Evolutionary conservation across 2,113 vertebrate species (phyloP).

Genomic region (Dipodomys spectabilis): DNA sequence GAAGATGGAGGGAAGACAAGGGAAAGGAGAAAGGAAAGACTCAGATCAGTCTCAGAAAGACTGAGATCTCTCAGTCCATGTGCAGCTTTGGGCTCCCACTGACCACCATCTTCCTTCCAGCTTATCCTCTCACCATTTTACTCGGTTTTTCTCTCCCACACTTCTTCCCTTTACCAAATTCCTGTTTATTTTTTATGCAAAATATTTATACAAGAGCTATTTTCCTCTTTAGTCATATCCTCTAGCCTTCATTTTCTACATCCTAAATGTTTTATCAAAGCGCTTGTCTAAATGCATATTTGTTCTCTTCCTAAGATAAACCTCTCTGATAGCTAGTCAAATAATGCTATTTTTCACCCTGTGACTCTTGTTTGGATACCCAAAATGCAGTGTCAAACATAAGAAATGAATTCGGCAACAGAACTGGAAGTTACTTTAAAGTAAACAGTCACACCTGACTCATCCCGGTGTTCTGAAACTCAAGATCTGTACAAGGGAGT

Average conservation of each 20-base stretch:
- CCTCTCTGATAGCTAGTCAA: neutral
- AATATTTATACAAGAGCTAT: neutral
- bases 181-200: slow-evolving; percentile 20
- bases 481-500: neutral
- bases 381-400: neutral
- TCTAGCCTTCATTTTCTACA: neutral
- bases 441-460: slow-evolving; percentile 5
- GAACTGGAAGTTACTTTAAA: slow-evolving; percentile 11
- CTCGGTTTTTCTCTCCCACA: neutral
- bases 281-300: slow-evolving; percentile 14
- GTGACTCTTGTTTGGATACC: neutral
- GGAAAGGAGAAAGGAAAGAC: rapidly evolving
- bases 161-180: neutral
- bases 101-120: too few relatives aligned
- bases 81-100: rapidly evolving
- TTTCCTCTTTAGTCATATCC: slow-evolving; percentile 17
- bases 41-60: neutral
- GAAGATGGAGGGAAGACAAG: neutral
- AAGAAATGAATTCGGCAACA: neutral
- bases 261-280: neutral
- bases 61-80: neutral
- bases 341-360: slow-evolving; percentile 18
- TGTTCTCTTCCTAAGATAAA: slow-evolving; percentile 30
- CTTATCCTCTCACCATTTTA: neutral
- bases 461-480: neutral